A percentile compares a stretch with the other conserved stretches of the same genome.
Conservation (phyloP, 2,888 invertebrate species). For the Agriopis marginaria region DNA sequence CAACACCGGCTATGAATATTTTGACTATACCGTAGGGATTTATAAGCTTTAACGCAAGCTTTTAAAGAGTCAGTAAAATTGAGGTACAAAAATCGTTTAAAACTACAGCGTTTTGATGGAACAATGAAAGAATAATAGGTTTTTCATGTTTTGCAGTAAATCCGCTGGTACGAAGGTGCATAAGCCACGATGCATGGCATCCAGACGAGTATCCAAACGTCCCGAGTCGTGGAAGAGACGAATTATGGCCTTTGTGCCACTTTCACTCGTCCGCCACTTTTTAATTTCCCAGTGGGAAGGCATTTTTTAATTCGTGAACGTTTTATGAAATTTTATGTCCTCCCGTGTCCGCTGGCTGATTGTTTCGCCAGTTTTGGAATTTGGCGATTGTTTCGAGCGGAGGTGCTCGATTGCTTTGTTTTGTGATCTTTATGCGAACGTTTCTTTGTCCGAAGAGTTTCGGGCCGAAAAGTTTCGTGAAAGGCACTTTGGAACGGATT, state of each 20-base stretch:
- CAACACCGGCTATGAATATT: constrained; percentile 51
- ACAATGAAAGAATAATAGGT: constrained; percentile 77
- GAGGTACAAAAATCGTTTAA: constrained; percentile 68
- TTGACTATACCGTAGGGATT: constrained; percentile 52
- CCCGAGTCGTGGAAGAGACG: constrained; percentile 74
- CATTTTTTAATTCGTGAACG: constrained; percentile 78
- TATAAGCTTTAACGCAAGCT: constrained; percentile 67
- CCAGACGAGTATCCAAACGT: constrained; percentile 65
- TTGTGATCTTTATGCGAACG: constrained; percentile 46
- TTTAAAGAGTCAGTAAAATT: constrained; percentile 76
- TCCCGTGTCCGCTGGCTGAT: constrained; percentile 65
- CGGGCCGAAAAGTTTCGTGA: constrained; percentile 41
- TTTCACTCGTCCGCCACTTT: constrained; percentile 75
- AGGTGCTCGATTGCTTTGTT: constrained; percentile 50
- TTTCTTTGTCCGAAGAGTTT: constrained; percentile 44
- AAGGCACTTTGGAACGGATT: constrained; percentile 41
- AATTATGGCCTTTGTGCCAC: constrained; percentile 82
- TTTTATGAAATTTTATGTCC: constrained; percentile 80
- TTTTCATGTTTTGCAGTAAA: constrained; percentile 79
- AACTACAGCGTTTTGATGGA: constrained; percentile 67
- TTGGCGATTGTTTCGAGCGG: constrained; percentile 64
- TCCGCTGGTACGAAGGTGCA: constrained; percentile 65
- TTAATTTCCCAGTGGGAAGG: constrained; percentile 77
- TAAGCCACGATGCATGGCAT: constrained; percentile 54
- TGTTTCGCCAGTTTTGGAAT: constrained; percentile 64